These are phyloP conservation scores for Hypocryptadius cinnamomeus DNA, from an alignment of 2,113 vertebrate genomes.

Conservation along the genomic window DNA sequence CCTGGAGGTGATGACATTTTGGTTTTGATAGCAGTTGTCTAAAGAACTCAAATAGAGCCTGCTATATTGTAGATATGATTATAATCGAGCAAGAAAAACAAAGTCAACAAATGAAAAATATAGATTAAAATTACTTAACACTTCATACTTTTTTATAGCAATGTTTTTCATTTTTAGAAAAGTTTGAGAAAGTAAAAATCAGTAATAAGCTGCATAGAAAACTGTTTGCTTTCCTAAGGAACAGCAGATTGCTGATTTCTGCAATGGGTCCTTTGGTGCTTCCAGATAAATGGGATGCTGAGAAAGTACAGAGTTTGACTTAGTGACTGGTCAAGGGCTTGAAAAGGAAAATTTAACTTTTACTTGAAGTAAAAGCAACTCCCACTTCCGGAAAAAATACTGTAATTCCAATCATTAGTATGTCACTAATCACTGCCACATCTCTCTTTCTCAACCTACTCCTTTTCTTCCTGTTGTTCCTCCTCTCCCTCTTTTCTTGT, in stretches of 20 bases:
- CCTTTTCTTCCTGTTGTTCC: neutral
- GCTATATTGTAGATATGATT: neutral
- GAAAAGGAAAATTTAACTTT: neutral
- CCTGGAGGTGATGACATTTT: conserved; percentile 57
- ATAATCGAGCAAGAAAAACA: neutral
- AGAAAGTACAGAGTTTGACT: neutral
- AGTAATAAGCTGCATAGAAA: too few species aligned
- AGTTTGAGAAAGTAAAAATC: neutral
- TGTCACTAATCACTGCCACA: neutral
- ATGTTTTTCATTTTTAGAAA: neutral
- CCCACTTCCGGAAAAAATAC: neutral
- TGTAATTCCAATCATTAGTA: neutral
- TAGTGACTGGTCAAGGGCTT: neutral
- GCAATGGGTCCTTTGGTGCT: neutral
- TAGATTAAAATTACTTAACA: neutral
- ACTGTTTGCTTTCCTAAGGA: neutral
- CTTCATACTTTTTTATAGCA: neutral
- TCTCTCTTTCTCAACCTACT: neutral
- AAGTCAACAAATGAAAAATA: neutral
- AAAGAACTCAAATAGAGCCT: neutral
- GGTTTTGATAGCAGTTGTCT: neutral
- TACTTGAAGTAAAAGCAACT: neutral
- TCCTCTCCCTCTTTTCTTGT: neutral
- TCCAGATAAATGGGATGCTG: neutral
- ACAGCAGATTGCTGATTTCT: neutral